Base-by-base conservation (phyloP, 2,113 vertebrate species). In the Tragelaphus buxtoni region DNA sequence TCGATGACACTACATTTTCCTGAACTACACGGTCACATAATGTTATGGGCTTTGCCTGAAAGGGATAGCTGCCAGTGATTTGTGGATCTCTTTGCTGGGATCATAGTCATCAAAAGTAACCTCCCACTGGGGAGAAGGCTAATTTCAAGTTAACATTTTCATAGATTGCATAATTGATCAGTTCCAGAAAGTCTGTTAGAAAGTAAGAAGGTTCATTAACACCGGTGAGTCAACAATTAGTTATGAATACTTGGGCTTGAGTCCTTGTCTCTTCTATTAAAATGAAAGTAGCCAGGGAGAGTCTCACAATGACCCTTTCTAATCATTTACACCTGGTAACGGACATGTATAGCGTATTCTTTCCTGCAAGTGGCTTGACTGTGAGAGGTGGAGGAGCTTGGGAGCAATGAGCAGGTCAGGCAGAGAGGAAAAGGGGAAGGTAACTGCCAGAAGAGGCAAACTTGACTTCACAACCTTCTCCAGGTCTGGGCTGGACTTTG, bases 81-180 rank as follows among this genome's bases (percentile, higher is more conserved):
- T 97, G 65, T 77, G 51, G 47, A 35, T 95, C 69, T 94, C 77
- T 61, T 47, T 77, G 45, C 28, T 56, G 30, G 45, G 55, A 53
- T 97, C 45, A 86, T 69, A 86, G 84, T 86, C 90, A 96, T 79
- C 51, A 30, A 95, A 92, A 92, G 45, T 39, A 61, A 92, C 2
- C 13, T 69, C 45, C 95, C 49, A 55, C 26, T 28, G 89, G 51
- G 24, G 72, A 18, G 88, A 91, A 47, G 79, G 28, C 4, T 83
- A 89, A 85, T 53, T 56, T 39, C 47, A 89, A 93, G 55, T 32
- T 80, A 51, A 49, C 91, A 80, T 92, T 94, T 87, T 89, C 56
- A 83, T 45, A 45, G 49, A 82, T 24, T 28, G 11, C 39, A 9
- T 28, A 60, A 77, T 7, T 53, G 32, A 74, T 58, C 80, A 51